Evolutionary conservation across 2,888 invertebrate species (phyloP).

Genomic region (Drosophila aldrichi): DNA sequence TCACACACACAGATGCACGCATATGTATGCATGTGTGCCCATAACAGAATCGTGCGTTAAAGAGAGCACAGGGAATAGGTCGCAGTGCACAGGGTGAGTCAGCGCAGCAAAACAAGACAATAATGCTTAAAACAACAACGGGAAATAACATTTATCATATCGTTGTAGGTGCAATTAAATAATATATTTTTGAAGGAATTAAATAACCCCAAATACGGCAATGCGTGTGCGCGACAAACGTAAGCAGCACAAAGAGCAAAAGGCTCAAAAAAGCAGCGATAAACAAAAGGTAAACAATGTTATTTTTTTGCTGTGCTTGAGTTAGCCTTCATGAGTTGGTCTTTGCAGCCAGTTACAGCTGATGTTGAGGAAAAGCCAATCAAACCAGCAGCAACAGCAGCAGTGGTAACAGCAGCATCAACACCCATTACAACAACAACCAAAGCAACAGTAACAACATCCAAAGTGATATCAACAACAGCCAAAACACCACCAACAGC

Average conservation of each 20-base stretch:
- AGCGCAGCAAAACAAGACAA: slow-evolving; percentile 37
- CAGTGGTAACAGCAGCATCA: slow-evolving; percentile 3
- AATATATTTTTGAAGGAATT: slow-evolving; percentile 14
- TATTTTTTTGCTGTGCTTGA: not conserved
- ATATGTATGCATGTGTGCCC: slow-evolving; percentile 13
- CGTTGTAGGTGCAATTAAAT: slow-evolving; percentile 24
- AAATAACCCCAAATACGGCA: slow-evolving; percentile 26
- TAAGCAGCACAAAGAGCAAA: slow-evolving; percentile 52
- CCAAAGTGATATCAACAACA: not conserved
- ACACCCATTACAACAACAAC: slow-evolving; percentile 5
- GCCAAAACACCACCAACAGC: not conserved
- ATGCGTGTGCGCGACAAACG: slow-evolving; percentile 74
- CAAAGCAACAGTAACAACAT: slow-evolving; percentile 9
- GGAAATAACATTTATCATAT: slow-evolving; percentile 13
- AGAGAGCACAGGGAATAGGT: slow-evolving; percentile 30
- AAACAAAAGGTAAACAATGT: slow-evolving; percentile 39
- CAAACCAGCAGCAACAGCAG: slow-evolving; percentile 24
- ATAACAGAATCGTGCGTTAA: slow-evolving; percentile 29
- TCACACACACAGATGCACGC: slow-evolving; percentile 12
- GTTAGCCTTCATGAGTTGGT: not conserved
- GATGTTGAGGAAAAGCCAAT: slow-evolving; percentile 29
- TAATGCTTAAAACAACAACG: slow-evolving; percentile 38
- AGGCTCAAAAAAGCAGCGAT: slow-evolving; percentile 37
- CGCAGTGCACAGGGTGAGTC: slow-evolving; percentile 41
- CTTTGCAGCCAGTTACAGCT: slow-evolving; percentile 20